These are phyloP conservation scores for Anodontia alba DNA, from an alignment of 2,888 invertebrate genomes.

Conservation along the genomic window DNA sequence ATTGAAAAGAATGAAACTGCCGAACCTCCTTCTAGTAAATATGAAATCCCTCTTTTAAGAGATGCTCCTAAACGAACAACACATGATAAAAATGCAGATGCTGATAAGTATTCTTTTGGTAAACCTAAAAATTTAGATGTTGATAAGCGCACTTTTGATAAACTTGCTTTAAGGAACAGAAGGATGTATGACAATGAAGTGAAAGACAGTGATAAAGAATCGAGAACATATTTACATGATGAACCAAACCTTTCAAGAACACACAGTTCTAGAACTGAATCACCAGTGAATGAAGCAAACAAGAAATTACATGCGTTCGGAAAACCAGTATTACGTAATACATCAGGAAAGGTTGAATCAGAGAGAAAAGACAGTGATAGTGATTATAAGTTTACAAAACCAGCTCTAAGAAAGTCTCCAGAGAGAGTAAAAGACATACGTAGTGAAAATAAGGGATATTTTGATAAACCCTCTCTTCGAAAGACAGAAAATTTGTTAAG, in stretches of 20 bases:
- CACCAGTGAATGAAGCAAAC: constrained; percentile 25
- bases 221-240: background rate
- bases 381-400: constrained; percentile 54
- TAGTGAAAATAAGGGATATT: constrained; percentile 29
- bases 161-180: constrained; percentile 49
- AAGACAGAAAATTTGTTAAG: constrained; percentile 22
- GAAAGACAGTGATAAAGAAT: constrained; percentile 15
- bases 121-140: constrained; percentile 38
- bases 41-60: background rate
- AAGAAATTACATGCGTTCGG: constrained; percentile 48
- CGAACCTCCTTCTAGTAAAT: background rate
- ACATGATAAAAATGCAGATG: background rate
- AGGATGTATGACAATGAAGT: background rate
- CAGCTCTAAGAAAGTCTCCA: constrained; percentile 34
- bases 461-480: constrained; percentile 54
- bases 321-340: constrained; percentile 50
- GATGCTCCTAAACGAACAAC: background rate
- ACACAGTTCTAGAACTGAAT: background rate
- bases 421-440: constrained; percentile 19
- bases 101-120: constrained; percentile 51
- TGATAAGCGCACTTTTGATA: constrained; percentile 55
- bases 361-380: background rate
- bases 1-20: background rate
- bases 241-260: background rate
- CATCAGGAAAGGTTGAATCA: constrained; percentile 15